Conservation (phyloP, 2,113 vertebrate genomes). For the Vulpes vulpes region DNA sequence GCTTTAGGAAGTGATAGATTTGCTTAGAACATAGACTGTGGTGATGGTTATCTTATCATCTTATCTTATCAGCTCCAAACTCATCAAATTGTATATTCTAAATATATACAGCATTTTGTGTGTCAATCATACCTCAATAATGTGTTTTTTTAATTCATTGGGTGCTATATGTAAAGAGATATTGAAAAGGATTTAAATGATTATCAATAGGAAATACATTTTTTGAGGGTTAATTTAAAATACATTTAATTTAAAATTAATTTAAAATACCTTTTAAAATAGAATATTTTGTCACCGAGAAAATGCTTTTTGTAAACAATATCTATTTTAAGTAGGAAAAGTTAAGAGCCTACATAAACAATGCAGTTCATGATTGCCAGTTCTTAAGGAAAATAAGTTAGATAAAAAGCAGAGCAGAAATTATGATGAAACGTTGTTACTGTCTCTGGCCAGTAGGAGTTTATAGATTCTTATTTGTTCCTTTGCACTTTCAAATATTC, state of each 20-base stretch:
- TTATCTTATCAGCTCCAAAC: not conserved
- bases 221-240: not conserved
- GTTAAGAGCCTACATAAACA: not conserved
- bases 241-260: no score
- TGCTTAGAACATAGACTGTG: not conserved
- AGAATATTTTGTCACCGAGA: not conserved
- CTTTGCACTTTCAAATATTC: not conserved
- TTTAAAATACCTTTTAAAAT: not conserved
- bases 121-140: not conserved
- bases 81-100: not conserved
- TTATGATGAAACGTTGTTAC: not conserved
- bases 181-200: not conserved
- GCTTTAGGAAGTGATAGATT: not conserved
- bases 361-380: not conserved
- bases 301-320: not conserved
- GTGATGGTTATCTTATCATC: not conserved
- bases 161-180: not conserved
- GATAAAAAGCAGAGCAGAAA: not conserved
- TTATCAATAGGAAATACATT: not conserved
- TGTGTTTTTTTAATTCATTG: not conserved
- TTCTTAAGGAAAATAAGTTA: not conserved
- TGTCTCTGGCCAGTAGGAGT: not conserved
- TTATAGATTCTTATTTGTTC: not conserved
- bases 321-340: not conserved
- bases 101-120: not conserved